Base-by-base conservation (phyloP, 1,140 invertebrate species). In the Pristionchus pacificus region DNA sequence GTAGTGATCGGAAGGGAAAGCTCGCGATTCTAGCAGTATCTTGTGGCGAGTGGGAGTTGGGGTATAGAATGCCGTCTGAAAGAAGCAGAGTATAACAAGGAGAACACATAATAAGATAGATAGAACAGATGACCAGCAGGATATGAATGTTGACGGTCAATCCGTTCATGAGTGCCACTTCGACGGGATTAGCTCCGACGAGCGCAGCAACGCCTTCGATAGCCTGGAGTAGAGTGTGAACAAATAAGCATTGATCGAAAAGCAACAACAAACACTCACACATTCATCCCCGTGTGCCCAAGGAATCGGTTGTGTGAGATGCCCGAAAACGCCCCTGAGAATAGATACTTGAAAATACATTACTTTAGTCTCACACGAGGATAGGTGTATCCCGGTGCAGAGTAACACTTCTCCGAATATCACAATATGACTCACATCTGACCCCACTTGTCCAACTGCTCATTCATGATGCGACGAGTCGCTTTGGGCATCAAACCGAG, bases 1-100 rank as follows among this genome's bases (percentile, higher is more conserved):
- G 83, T 89, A 89, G 80, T 87, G 85, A 82, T 89, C 89, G 13
- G 88, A 88, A 2, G 88, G 88, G 80, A 89, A 90, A 0, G 88
- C 87, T 73, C 87, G 85, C 6, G 83, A 84, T 81, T 89, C 88
- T 29, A 88, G 85, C 14, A 89, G 74, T 61, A 89, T 88, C 78
- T 89, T 89, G 77, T 86, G 83, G 68, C 88, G 81, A 58, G 77
- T 77, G 69, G 75, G 65, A 2, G 85, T 87, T 64, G 89, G 89
- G 72, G 84, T 78, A 76, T 89, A 89, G 80, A 90, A 90, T 14
- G 80, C 72, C 19, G 81, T 78, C 74, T 77, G 38, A 29, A 76
- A 60, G 14, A 30, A 71, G 19, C 2, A 1, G 1, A 10, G 28
- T 1, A n/a, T 58, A 0, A 29, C 32, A 75, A 28, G 0, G 0